phyloP scores from a whole-genome alignment of 92 coral and sea anemone genomes.

The Palythoa grandiflora region DNA sequence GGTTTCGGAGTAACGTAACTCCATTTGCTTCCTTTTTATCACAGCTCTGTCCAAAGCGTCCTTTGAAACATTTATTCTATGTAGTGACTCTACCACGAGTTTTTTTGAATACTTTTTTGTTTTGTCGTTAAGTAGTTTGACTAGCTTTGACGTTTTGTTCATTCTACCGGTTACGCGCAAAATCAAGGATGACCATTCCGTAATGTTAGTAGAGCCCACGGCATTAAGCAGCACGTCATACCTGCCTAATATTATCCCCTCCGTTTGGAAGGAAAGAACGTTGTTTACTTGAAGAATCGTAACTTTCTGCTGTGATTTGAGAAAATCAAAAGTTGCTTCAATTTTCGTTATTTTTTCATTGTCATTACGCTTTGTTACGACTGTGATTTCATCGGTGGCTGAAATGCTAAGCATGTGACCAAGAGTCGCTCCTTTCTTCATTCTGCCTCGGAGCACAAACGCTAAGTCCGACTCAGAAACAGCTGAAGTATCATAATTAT shows the following conservation, averaged over 20 bases:
- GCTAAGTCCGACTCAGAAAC: constrained; percentile 5
- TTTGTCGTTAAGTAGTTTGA: constrained; percentile 33
- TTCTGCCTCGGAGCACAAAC: constrained; percentile 25
- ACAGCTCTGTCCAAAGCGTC: constrained; percentile 14
- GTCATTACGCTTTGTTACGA: constrained; percentile 16
- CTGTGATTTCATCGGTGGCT: constrained; percentile 10
- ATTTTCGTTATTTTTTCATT: background rate
- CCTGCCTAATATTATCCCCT: constrained; percentile 16
- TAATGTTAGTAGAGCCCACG: constrained; percentile 1
- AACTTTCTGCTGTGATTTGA: constrained; percentile 25
- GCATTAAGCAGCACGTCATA: constrained; percentile 7
- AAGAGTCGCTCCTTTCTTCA: background rate
- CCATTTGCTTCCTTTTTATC: constrained; percentile 5
- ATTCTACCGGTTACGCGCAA: constrained; percentile 49
- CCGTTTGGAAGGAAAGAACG: constrained; percentile 18
- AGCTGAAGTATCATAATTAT: background rate
- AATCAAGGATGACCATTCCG: constrained; percentile 47
- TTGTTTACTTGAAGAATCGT: background rate
- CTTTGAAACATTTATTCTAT: constrained; percentile 30
- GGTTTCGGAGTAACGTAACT: background rate
- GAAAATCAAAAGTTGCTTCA: constrained; percentile 18
- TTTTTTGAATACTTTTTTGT: constrained; percentile 26
- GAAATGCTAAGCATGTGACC: constrained; percentile 21
- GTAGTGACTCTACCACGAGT: constrained; percentile 24
- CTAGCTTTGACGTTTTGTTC: constrained; percentile 53